These are phyloP conservation scores for Meandrusa payeni DNA, from an alignment of 2,888 invertebrate genomes.

Conservation along the genomic window DNA sequence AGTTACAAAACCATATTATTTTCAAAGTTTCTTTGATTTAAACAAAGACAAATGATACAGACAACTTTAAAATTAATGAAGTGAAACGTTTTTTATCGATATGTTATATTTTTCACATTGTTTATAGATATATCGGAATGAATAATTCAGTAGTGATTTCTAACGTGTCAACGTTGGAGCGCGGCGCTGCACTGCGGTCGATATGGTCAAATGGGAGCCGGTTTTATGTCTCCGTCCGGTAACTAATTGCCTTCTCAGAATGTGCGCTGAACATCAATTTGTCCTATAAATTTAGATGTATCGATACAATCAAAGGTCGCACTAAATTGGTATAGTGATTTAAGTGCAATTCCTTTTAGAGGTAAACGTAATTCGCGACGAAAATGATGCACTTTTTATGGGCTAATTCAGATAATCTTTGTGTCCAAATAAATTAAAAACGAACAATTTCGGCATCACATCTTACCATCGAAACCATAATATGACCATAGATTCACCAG, in stretches of 20 bases:
- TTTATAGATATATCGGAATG: conserved; percentile 4
- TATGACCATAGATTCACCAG: too few relatives aligned
- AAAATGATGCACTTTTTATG: neutral
- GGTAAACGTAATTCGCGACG: too few relatives aligned
- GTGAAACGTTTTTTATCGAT: too few relatives aligned
- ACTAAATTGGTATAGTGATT: conserved; percentile 1
- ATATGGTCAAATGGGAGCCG: conserved; percentile 17
- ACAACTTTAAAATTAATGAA: too few relatives aligned
- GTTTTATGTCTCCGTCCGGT: conserved; percentile 16
- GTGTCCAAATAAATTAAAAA: too few relatives aligned
- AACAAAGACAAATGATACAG: too few relatives aligned
- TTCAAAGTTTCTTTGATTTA: too few relatives aligned
- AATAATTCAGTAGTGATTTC: conserved; percentile 15
- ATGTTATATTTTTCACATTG: neutral
- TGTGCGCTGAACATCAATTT: conserved; percentile 27
- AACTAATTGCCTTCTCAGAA: conserved; percentile 24
- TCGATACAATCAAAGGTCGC: conserved; percentile 13
- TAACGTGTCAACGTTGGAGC: neutral
- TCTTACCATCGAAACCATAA: too few relatives aligned
- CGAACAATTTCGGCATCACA: too few relatives aligned
- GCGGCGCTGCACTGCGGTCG: conserved; percentile 1
- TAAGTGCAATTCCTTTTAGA: neutral
- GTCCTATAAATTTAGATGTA: conserved; percentile 25
- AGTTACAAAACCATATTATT: too few relatives aligned
- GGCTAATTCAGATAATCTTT: too few relatives aligned